Percentiles rank a stretch among this genome's conserved stretches.
Conservation (phyloP, 1,140 invertebrate genomes). For the Eurosta solidaginis region DNA sequence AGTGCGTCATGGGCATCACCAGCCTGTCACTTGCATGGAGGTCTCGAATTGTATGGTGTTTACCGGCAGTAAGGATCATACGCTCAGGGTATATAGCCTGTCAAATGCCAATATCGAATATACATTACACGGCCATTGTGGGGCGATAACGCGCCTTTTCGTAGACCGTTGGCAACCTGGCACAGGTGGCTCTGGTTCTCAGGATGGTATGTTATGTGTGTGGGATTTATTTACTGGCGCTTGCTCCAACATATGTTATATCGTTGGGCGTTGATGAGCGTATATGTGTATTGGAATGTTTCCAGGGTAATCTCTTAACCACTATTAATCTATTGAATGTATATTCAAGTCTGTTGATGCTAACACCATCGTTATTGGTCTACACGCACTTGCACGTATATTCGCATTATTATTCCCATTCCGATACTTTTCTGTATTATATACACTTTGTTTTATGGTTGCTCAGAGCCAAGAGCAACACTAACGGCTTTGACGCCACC, state of each 20-base stretch:
- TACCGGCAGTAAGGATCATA: constrained; percentile 92
- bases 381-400: too few relatives aligned
- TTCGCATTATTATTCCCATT: too few relatives aligned
- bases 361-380: constrained; percentile 77
- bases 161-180: constrained; percentile 81
- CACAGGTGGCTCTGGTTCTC: constrained; percentile 88
- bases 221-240: constrained; percentile 93
- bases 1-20: constrained; percentile 83
- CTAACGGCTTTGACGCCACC: too few relatives aligned
- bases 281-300: constrained; percentile 93
- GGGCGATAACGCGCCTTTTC: constrained; percentile 88
- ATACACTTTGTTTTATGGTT: too few relatives aligned
- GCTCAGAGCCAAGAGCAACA: too few relatives aligned
- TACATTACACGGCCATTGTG: constrained; percentile 91
- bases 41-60: constrained; percentile 83
- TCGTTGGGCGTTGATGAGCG: constrained; percentile 89
- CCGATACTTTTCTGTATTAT: too few relatives aligned
- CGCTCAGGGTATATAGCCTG: constrained; percentile 84
- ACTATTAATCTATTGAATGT: constrained; percentile 66
- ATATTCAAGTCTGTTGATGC: constrained; percentile 72
- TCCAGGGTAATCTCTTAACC: constrained; percentile 88
- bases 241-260: constrained; percentile 89
- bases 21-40: constrained; percentile 87
- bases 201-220: constrained; percentile 89
- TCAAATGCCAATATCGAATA: constrained; percentile 81